Percentiles rank a stretch among this genome's conserved stretches.
Evolutionary conservation across 2,888 invertebrate species (phyloP).

Genomic region (Ferdinandea cuprea): DNA sequence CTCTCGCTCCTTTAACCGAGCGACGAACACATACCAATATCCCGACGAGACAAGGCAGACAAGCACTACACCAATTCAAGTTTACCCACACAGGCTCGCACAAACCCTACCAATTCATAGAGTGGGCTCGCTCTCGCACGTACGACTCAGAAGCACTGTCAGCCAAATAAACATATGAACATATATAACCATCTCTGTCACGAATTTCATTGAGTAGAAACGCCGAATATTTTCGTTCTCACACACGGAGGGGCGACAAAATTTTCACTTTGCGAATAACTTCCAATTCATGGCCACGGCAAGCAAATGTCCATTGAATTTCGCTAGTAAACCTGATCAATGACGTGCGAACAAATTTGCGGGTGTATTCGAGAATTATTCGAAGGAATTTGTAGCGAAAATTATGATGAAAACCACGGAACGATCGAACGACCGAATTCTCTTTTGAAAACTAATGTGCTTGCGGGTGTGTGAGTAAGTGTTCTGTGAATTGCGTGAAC

Average conservation of each 20-base stretch:
- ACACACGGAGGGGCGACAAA: slow-evolving; percentile 63
- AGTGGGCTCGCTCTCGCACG: slow-evolving; percentile 35
- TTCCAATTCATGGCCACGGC: slow-evolving; percentile 12
- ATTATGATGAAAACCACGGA: slow-evolving; percentile 62
- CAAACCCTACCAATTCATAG: slow-evolving; percentile 52
- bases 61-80: slow-evolving; percentile 25
- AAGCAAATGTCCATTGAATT: slow-evolving; percentile 26
- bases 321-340: not conserved
- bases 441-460: slow-evolving; percentile 68
- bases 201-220: slow-evolving; percentile 70
- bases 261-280: slow-evolving; percentile 64
- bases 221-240: slow-evolving; percentile 74
- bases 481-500: slow-evolving; percentile 49
- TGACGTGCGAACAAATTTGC: slow-evolving; percentile 14
- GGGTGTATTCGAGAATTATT: slow-evolving; percentile 26
- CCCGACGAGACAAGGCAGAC: slow-evolving; percentile 31
- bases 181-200: slow-evolving; percentile 70
- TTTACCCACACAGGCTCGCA: slow-evolving; percentile 41
- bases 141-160: slow-evolving; percentile 37
- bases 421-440: slow-evolving; percentile 64
- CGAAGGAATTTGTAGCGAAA: slow-evolving; percentile 46
- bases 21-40: slow-evolving; percentile 27
- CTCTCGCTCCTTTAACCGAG: slow-evolving; percentile 26
- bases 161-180: slow-evolving; percentile 71
- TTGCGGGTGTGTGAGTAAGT: slow-evolving; percentile 36